Conservation (phyloP, 1,140 invertebrate species). For the Neodiprion lecontei region DNA sequence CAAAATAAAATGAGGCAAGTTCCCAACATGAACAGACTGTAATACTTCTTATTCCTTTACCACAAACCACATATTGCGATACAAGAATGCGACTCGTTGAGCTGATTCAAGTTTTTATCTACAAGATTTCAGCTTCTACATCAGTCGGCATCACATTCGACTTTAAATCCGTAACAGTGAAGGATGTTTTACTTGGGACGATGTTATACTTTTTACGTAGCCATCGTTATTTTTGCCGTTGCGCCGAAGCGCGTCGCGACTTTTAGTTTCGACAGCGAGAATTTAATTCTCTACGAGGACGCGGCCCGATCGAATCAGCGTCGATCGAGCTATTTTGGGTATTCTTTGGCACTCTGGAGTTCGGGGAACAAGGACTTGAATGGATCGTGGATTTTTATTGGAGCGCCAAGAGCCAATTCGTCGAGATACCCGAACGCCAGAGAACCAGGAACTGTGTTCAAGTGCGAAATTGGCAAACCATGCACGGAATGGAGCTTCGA, state of each 20-base stretch:
- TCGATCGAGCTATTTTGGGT: not conserved
- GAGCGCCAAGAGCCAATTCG: conserved; percentile 44
- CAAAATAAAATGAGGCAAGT: too few relatives aligned
- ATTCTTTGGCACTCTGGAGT: not conserved
- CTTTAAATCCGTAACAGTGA: too few relatives aligned
- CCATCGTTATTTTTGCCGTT: not conserved
- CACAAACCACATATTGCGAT: too few relatives aligned
- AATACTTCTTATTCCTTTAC: too few relatives aligned
- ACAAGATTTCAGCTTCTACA: too few relatives aligned
- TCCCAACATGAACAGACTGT: too few relatives aligned
- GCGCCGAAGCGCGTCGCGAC: not conserved
- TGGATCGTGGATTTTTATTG: conserved; percentile 33
- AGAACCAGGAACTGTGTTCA: conserved; percentile 45
- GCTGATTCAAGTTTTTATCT: too few relatives aligned
- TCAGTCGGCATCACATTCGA: too few relatives aligned
- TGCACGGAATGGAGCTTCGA: conserved; percentile 34
- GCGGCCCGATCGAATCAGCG: not conserved
- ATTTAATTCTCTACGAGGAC: not conserved
- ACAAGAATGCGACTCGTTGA: too few relatives aligned
- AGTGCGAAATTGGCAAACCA: conserved; percentile 26
- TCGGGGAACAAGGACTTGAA: not conserved
- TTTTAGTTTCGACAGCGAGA: not conserved
- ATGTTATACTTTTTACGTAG: too few relatives aligned
- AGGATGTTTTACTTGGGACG: too few relatives aligned
- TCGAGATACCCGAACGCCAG: conserved; percentile 19